phyloP scores from a whole-genome alignment of 2,888 invertebrate genomes.

The Subacronicta megacephala region DNA sequence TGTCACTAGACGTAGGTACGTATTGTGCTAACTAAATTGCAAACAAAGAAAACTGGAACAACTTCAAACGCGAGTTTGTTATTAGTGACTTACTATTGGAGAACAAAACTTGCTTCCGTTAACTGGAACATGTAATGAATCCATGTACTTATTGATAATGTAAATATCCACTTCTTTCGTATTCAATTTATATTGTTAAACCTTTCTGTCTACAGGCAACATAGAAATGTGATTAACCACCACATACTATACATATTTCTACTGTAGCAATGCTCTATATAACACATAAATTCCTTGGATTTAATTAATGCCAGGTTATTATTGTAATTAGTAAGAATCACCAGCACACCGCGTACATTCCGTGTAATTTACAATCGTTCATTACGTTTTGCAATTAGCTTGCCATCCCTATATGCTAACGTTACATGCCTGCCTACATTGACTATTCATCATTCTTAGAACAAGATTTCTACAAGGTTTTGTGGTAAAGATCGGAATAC shows the following conservation, averaged over 20 bases:
- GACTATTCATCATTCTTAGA: slow-evolving; percentile 67
- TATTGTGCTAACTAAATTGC: slow-evolving; percentile 33
- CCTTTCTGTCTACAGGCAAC: slow-evolving; percentile 9
- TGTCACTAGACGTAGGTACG: slow-evolving; percentile 20
- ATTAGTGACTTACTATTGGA: slow-evolving; percentile 26
- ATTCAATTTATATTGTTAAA: slow-evolving; percentile 5
- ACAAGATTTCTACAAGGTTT: slow-evolving; percentile 54
- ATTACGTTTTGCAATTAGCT: slow-evolving; percentile 82
- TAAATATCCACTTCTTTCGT: not conserved
- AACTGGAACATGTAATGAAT: slow-evolving; percentile 10
- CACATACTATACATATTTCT: slow-evolving; percentile 36
- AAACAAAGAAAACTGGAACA: slow-evolving; percentile 44
- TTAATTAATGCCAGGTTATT: slow-evolving; percentile 84
- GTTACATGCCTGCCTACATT: slow-evolving; percentile 60
- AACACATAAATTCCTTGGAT: slow-evolving; percentile 57
- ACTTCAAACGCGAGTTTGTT: slow-evolving; percentile 33
- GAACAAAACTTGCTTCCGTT: slow-evolving; percentile 17
- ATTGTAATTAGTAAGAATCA: slow-evolving; percentile 84
- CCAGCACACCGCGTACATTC: slow-evolving; percentile 70
- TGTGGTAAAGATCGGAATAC: slow-evolving; percentile 31
- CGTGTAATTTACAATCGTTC: slow-evolving; percentile 82
- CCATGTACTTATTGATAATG: no score
- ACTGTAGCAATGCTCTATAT: slow-evolving; percentile 67
- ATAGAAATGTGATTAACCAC: slow-evolving; percentile 19
- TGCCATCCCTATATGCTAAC: slow-evolving; percentile 66